phyloP scores from a whole-genome alignment of 2,797 vertebrate genomes.

The Hydrolagus colliei region DNA sequence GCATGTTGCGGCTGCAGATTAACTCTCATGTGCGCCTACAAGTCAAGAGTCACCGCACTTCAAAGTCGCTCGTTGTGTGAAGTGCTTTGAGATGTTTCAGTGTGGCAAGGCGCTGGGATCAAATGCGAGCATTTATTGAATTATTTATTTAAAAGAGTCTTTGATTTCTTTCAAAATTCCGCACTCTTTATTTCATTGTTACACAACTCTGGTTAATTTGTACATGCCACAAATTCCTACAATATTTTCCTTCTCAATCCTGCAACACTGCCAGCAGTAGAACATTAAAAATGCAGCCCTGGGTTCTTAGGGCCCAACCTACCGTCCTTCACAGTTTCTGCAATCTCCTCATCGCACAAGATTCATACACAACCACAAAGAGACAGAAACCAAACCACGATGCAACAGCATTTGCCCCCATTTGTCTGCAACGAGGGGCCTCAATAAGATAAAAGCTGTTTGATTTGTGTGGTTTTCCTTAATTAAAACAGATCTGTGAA shows the following conservation, averaged over 20 bases:
- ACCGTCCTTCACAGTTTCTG: not conserved
- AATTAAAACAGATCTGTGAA: not conserved
- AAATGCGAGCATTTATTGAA: not conserved
- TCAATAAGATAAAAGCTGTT: not conserved
- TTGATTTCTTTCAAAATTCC: not conserved
- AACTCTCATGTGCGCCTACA: no score
- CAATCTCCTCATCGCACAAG: not conserved
- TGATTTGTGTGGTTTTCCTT: not conserved
- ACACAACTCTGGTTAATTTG: not conserved
- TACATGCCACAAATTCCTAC: not conserved
- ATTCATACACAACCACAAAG: not conserved
- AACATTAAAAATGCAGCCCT: conserved; percentile 3
- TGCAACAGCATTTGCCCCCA: not conserved
- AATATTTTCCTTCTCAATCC: conserved; percentile 7
- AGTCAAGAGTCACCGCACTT: no score
- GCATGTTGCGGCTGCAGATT: no score
- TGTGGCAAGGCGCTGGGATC: no score
- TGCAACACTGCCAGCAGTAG: not conserved
- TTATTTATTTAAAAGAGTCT: not conserved
- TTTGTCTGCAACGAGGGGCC: not conserved
- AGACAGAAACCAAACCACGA: not conserved
- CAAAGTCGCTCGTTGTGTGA: no score
- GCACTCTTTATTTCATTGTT: not conserved
- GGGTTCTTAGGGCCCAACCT: not conserved
- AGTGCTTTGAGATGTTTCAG: no score